Percentiles rank a stretch among this genome's conserved stretches.
These are phyloP conservation scores for Drosophila punjabiensis DNA, from an alignment of 1,140 invertebrate species.

Conservation along the genomic window DNA sequence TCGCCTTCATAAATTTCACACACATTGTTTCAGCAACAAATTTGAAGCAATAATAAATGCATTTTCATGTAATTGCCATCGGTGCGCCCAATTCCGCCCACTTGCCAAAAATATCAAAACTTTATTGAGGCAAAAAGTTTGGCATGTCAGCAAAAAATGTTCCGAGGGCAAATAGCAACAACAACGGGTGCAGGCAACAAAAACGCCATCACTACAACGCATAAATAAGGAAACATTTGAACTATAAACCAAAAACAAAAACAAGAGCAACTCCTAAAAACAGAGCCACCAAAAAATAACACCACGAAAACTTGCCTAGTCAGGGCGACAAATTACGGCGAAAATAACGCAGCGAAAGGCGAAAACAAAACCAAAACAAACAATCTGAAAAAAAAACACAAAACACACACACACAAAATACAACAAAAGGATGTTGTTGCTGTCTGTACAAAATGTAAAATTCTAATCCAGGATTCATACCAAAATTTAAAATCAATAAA, in stretches of 20 bases:
- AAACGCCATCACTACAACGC: slow-evolving; percentile 51
- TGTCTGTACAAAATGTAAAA: not conserved
- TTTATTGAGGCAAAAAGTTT: slow-evolving; percentile 77
- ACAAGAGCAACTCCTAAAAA: slow-evolving; percentile 36
- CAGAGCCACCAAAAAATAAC: not conserved
- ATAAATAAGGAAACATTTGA: slow-evolving; percentile 80
- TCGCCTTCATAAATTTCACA: slow-evolving; percentile 36
- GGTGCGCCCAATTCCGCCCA: not conserved
- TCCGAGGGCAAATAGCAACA: slow-evolving; percentile 38
- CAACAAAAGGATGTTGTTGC: slow-evolving; percentile 16
- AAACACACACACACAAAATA: slow-evolving; percentile 27
- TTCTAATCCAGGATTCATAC: slow-evolving; percentile 16
- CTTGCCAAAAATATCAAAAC: slow-evolving; percentile 72
- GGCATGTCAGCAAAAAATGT: slow-evolving; percentile 76
- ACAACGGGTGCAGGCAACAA: slow-evolving; percentile 13
- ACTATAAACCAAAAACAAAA: slow-evolving; percentile 32
- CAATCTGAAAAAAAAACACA: slow-evolving; percentile 44
- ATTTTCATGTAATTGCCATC: slow-evolving; percentile 76
- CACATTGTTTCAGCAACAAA: slow-evolving; percentile 42
- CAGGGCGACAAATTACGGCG: slow-evolving; percentile 59
- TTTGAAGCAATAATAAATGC: slow-evolving; percentile 72
- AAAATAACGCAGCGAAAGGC: slow-evolving; percentile 43
- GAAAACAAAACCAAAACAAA: slow-evolving; percentile 53
- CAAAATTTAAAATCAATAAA: slow-evolving; percentile 45
- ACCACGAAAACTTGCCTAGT: slow-evolving; percentile 56